Evolutionary conservation across 2,113 vertebrate species (phyloP).

Genomic region (Erythrolamprus reginae): DNA sequence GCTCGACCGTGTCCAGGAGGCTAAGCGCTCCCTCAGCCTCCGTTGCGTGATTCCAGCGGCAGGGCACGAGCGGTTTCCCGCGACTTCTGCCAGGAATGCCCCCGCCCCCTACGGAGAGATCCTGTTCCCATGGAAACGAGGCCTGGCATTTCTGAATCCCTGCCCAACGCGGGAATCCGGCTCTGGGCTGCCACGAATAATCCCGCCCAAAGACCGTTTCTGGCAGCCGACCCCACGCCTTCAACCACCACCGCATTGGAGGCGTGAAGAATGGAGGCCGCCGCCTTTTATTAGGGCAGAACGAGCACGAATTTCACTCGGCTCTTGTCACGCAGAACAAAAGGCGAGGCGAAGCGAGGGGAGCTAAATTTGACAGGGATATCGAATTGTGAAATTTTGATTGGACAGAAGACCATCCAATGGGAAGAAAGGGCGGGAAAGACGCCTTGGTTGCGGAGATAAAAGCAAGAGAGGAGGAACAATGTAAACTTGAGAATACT

Average conservation of each 20-base stretch:
- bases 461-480: not conserved
- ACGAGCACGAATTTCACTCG: too few relatives aligned
- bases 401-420: not conserved
- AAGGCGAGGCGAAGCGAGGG: too few relatives aligned
- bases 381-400: not conserved
- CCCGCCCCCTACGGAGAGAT: not conserved
- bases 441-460: not conserved
- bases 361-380: too few relatives aligned
- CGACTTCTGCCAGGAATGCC: not conserved
- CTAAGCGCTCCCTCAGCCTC: not conserved
- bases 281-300: not conserved
- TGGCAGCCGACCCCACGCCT: not conserved
- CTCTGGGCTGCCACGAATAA: not conserved
- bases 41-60: not conserved
- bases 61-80: not conserved
- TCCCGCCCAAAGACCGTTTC: accelerated
- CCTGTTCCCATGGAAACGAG: not conserved
- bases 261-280: too few relatives aligned
- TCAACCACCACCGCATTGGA: not conserved
- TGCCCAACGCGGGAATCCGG: accelerated
- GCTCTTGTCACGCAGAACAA: not conserved
- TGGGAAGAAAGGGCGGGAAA: not conserved
- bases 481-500: not conserved
- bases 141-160: not conserved
- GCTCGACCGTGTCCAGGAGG: not conserved